Evolutionary conservation across 2,797 vertebrate species (phyloP), one percentile per base, ranked within the genome.

Genomic region (Acanthiza pusilla): DNA sequence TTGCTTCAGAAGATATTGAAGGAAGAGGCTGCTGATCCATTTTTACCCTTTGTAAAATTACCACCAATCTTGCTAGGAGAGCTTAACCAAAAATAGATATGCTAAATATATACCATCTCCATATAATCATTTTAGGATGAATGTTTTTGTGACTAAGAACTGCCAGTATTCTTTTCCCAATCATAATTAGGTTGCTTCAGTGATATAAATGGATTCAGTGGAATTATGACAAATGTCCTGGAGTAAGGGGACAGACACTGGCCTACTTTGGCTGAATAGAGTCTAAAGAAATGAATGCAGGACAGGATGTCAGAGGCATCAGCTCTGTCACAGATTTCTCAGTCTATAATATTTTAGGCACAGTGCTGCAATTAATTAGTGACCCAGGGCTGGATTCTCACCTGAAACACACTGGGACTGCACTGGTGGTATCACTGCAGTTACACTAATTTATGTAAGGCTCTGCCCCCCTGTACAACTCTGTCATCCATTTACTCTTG

Each of bases 31-130:
- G 81, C 83, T 77, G 94, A 96, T 96, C 95, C 60, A 96, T 95
- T 97, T 97, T 94, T 91, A 80, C 66, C 66, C 91, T 77, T 88
- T 83, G 94, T 93, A 91, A 97, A 97, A 94, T 96, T 83, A 94
- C 70, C 61, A 94, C 85, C 89, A 48, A 60, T 91, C 45, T 97
- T 86, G 92, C 95, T 94, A 72, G 89, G 77, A 95, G 89, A 97
- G 89, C 76, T 79, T 86, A 93, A 74, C 91, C 92, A 78, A 96
- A 97, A 98, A 97, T 94, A 97, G 95, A 96, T 77, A 96, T 66
- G 65, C 95, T 94, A 96, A 97, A 91, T 95, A 88, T 95, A 96
- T 70, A 94, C 45, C 85, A 92, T 91, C 85, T 90, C 94, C 80
- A 95, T 50, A 91, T 88, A 97, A 96, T 96, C 68, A 93, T 85